Percentiles rank a stretch among this genome's conserved stretches.
Conservation (phyloP, 2,797 vertebrate genomes). For the Sebastes melanostomus region DNA sequence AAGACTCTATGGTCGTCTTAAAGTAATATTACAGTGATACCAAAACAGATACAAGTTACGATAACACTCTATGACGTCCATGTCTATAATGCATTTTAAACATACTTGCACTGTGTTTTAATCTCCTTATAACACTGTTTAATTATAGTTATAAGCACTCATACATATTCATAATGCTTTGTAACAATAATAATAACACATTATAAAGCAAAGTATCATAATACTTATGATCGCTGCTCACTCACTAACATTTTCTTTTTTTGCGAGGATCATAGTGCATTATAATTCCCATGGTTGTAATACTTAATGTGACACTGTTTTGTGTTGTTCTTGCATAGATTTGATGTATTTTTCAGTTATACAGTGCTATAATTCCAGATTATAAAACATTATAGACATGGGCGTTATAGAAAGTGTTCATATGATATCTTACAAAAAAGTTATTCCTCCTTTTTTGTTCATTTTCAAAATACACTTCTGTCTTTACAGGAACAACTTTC, state of each 20-base stretch:
- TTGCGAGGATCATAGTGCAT: fast-evolving
- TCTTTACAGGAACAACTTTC: no score
- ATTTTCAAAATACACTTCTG: no score
- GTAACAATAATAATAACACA: background rate
- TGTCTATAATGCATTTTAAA: background rate
- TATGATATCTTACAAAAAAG: background rate
- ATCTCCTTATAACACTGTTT: background rate
- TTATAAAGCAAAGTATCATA: background rate
- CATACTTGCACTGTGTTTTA: background rate
- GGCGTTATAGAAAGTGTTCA: no score
- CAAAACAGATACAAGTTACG: background rate
- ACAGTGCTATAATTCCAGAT: background rate
- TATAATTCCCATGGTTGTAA: no score
- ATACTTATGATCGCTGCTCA: no score
- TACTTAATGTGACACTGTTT: background rate
- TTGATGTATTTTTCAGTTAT: background rate
- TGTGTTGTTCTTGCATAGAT: background rate
- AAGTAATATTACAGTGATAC: background rate
- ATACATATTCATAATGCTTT: background rate
- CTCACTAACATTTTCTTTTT: no score
- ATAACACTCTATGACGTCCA: background rate
- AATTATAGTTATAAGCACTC: background rate
- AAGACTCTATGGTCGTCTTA: background rate
- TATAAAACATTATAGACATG: background rate
- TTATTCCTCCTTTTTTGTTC: no score